Conservation (phyloP, 1,140 invertebrate species). For the Globodera rostochiensis region DNA sequence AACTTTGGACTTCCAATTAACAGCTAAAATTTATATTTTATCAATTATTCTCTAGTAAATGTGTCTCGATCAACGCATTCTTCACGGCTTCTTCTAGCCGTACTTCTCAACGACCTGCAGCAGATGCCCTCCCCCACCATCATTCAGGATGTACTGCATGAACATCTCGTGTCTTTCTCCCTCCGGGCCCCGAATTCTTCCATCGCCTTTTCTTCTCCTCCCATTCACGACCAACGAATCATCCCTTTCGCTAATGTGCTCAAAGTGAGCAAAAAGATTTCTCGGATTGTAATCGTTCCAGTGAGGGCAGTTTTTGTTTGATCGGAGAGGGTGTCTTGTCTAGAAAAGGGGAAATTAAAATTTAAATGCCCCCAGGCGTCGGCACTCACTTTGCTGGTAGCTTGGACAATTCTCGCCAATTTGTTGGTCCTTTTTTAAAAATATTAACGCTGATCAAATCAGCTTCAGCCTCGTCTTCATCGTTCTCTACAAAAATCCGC, state of each 20-base stretch:
- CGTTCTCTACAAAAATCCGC: conserved; percentile 64
- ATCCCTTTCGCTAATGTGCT: background rate
- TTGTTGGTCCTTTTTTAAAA: conserved; percentile 21
- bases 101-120: background rate
- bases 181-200: background rate
- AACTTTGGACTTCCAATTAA: no score
- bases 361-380: conserved; percentile 57
- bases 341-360: no score
- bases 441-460: background rate
- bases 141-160: background rate
- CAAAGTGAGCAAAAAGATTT: background rate
- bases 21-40: no score
- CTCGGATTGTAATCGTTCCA: background rate
- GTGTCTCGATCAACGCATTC: background rate
- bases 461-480: conserved; percentile 55
- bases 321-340: no score
- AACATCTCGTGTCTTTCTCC: background rate
- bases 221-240: background rate
- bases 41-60: no score
- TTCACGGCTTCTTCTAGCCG: background rate
- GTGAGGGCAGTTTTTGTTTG: no score
- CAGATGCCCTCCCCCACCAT: background rate
- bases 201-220: background rate
- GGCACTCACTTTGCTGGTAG: conserved; percentile 57
- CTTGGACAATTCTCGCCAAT: conserved; percentile 63